Evolutionary conservation across 2,888 invertebrate species (phyloP).

Genomic region (Tanytarsus gracilentus): DNA sequence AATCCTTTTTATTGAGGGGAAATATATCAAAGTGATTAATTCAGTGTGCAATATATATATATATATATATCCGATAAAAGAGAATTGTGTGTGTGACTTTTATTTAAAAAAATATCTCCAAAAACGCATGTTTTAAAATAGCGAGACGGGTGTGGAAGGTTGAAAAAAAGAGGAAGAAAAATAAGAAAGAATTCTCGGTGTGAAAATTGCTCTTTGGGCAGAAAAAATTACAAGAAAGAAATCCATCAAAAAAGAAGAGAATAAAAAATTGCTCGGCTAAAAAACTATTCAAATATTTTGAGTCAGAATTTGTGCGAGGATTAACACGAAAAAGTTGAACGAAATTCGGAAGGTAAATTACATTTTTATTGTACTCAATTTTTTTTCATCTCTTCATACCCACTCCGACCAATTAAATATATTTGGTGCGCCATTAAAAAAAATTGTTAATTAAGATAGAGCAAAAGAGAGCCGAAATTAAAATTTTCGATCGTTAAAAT

Average conservation of each 20-base stretch:
- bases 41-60: too few relatives aligned
- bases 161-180: background rate
- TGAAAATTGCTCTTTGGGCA: background rate
- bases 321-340: background rate
- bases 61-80: too few relatives aligned
- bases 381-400: background rate
- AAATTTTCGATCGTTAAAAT: background rate
- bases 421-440: background rate
- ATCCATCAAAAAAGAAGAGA: too few relatives aligned
- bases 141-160: background rate
- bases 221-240: background rate
- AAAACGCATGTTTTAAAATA: background rate
- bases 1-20: background rate
- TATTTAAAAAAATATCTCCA: background rate
- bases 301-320: background rate
- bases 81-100: too few relatives aligned
- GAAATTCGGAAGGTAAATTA: constrained; percentile 12
- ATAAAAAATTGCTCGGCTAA: too few relatives aligned
- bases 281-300: too few relatives aligned
- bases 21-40: too few relatives aligned
- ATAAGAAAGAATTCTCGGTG: background rate
- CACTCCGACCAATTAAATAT: background rate
- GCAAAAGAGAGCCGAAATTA: background rate
- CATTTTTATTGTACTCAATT: background rate
- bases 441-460: constrained; percentile 4